A percentile compares a stretch with the other conserved stretches of the same genome.
Evolutionary conservation across 2,797 vertebrate genomes (phyloP).

Genomic region (Selene dorsalis): DNA sequence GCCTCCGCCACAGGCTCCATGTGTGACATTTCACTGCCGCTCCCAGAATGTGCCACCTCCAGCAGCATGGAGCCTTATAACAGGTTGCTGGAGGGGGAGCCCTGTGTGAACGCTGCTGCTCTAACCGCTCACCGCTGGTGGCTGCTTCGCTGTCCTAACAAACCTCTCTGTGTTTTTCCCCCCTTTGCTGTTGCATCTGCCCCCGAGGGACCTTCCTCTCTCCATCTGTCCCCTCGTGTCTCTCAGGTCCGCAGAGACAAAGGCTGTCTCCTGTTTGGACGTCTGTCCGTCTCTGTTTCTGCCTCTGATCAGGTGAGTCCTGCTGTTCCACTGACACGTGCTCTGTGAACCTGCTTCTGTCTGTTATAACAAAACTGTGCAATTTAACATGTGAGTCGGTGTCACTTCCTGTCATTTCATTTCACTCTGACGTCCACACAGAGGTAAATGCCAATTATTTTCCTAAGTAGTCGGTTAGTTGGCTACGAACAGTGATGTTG

Average conservation of each 20-base stretch:
- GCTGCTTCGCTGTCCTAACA: slow-evolving; percentile 56
- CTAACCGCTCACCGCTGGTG: slow-evolving; percentile 58
- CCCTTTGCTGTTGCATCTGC: slow-evolving; percentile 27
- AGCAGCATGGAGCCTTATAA: slow-evolving; percentile 59
- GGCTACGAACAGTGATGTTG: no score
- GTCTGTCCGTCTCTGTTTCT: slow-evolving; percentile 73
- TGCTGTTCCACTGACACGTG: not conserved
- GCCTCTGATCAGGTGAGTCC: slow-evolving; percentile 73
- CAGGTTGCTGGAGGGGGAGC: slow-evolving; percentile 29
- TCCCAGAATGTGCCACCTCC: slow-evolving; percentile 81
- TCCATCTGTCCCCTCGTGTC: slow-evolving; percentile 26
- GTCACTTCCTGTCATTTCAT: no score
- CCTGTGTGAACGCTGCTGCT: slow-evolving; percentile 6
- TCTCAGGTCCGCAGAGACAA: slow-evolving; percentile 57
- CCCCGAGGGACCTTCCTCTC: slow-evolving; percentile 31
- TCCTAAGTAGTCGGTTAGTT: no score
- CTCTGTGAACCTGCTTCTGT: not conserved
- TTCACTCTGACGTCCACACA: no score
- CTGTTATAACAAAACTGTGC: not conserved
- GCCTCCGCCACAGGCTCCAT: slow-evolving; percentile 46
- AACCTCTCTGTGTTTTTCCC: slow-evolving; percentile 57
- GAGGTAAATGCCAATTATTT: no score
- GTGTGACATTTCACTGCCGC: slow-evolving; percentile 79
- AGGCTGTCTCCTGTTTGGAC: slow-evolving; percentile 69
- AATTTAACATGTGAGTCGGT: not conserved